Conservation (phyloP, 2,797 vertebrate genomes). For the Thamnophis elegans region DNA sequence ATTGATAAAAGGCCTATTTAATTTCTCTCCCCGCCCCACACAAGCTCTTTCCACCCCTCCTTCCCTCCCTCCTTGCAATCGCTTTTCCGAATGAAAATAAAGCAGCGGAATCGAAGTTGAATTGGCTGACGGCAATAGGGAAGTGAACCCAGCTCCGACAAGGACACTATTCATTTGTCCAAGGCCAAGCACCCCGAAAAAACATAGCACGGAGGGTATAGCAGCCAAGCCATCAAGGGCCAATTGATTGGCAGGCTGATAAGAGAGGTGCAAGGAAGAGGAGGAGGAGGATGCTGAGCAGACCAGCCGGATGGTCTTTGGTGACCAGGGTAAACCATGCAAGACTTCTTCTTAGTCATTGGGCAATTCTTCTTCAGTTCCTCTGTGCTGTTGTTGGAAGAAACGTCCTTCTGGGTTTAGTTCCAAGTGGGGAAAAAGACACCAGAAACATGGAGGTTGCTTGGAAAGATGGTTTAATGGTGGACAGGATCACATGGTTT, state of each 20-base stretch:
- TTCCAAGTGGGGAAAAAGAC: too few species aligned
- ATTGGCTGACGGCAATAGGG: background rate
- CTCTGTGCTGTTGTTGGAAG: background rate
- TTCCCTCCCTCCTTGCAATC: background rate
- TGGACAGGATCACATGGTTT: too few species aligned
- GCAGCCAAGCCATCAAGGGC: too few species aligned
- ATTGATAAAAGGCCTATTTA: background rate
- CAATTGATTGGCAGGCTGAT: background rate
- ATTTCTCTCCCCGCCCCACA: background rate
- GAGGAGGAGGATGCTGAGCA: background rate
- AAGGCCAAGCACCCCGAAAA: background rate
- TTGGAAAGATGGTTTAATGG: too few species aligned
- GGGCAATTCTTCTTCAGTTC: background rate
- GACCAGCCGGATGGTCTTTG: background rate
- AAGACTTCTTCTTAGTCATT: background rate
- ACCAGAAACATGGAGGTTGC: too few species aligned
- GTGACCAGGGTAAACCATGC: background rate
- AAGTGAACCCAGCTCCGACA: background rate
- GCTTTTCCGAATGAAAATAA: background rate
- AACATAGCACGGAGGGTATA: background rate
- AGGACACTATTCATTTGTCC: constrained; percentile 7
- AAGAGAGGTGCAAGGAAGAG: background rate
- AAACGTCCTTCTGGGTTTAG: too few species aligned
- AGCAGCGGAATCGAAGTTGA: background rate
- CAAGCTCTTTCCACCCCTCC: background rate